Conservation (phyloP, 2,797 vertebrate species). For the Acestrorhynchus altus region DNA sequence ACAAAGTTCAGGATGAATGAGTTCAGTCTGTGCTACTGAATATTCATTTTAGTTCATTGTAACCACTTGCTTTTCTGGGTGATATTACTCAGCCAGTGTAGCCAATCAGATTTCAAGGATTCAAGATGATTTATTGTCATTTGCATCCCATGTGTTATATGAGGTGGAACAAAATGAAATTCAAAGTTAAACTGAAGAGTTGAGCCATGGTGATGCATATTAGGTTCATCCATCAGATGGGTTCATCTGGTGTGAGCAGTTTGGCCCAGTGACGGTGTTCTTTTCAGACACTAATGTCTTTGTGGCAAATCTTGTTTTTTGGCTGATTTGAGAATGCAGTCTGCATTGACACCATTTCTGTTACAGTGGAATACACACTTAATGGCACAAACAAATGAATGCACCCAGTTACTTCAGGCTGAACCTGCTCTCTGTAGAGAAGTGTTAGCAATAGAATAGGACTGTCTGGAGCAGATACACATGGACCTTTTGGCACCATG, state of each 20-base stretch:
- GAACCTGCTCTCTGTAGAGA: no score
- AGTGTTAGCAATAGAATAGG: no score
- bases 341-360: neutral
- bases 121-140: no score
- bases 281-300: neutral
- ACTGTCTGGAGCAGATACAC: no score
- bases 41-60: neutral
- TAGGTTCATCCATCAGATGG: neutral
- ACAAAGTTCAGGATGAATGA: neutral
- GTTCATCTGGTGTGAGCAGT: neutral
- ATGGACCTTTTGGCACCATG: no score
- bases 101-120: neutral
- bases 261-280: conserved; percentile 1
- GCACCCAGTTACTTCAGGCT: no score
- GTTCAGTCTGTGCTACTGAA: neutral
- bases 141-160: no score
- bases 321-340: neutral
- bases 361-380: no score
- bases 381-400: no score
- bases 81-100: neutral
- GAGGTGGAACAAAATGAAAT: neutral
- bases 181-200: neutral
- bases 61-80: neutral
- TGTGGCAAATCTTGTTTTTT: neutral
- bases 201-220: neutral